These are phyloP conservation scores for Pseudochaenichthys georgianus DNA, from an alignment of 2,797 vertebrate species.

Conservation along the genomic window DNA sequence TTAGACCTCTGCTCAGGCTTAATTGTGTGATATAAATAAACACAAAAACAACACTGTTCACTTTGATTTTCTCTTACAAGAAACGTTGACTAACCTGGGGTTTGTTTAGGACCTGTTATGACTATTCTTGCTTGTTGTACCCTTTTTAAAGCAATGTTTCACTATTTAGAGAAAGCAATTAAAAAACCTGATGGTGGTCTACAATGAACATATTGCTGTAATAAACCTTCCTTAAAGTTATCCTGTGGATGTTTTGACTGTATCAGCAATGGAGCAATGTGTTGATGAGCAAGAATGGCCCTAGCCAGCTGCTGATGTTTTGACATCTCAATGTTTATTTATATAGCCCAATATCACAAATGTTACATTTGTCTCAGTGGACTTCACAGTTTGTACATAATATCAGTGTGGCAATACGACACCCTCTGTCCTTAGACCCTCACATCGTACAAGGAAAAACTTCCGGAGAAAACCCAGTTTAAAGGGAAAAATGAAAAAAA, in stretches of 20 bases:
- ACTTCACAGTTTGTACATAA: too few species aligned
- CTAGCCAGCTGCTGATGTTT: too few species aligned
- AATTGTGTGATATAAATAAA: neutral
- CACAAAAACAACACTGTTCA: neutral
- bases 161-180: neutral
- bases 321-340: too few species aligned
- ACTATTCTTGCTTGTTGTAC: neutral
- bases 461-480: too few species aligned
- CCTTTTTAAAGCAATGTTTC: neutral
- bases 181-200: neutral
- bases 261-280: neutral
- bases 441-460: too few species aligned
- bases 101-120: conserved; percentile 1
- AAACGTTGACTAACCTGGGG: neutral
- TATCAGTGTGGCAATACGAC: too few species aligned
- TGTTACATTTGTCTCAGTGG: too few species aligned
- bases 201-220: neutral
- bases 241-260: neutral
- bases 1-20: neutral
- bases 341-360: too few species aligned
- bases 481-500: too few species aligned
- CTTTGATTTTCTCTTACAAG: too few species aligned
- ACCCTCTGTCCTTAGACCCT: too few species aligned
- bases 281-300: neutral
- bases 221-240: neutral